phyloP scores from a whole-genome alignment of 1,140 invertebrate genomes.

The Drosophila dunni region DNA sequence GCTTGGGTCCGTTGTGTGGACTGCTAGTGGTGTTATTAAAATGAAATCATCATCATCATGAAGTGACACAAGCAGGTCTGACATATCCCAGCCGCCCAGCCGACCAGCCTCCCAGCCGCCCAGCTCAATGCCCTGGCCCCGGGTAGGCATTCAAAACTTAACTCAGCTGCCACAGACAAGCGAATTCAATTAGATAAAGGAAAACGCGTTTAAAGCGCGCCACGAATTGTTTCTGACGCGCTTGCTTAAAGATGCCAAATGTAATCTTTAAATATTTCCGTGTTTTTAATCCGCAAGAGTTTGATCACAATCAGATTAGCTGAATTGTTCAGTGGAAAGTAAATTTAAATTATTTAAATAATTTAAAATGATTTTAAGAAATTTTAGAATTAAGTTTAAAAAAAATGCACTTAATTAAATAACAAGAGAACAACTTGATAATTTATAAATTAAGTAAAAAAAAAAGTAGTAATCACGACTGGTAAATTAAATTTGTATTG shows the following conservation, averaged over 20 bases:
- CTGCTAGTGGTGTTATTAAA: constrained; percentile 76
- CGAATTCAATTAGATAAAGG: constrained; percentile 70
- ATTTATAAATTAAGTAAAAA: too few relatives aligned
- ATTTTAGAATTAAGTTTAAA: too few relatives aligned
- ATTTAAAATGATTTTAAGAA: too few relatives aligned
- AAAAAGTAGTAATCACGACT: too few relatives aligned
- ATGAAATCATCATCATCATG: constrained; percentile 79
- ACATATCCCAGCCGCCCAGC: background rate
- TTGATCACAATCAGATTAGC: background rate
- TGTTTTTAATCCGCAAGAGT: background rate
- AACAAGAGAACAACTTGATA: too few relatives aligned
- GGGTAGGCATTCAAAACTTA: constrained; percentile 35
- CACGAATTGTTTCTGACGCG: constrained; percentile 29
- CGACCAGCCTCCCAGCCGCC: background rate
- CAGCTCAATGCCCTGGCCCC: constrained; percentile 1
- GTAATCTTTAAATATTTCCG: constrained; percentile 7
- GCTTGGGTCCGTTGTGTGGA: constrained; percentile 11
- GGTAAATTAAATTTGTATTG: background rate
- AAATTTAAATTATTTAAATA: too few relatives aligned
- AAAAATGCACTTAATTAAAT: too few relatives aligned
- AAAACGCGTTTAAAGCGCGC: constrained; percentile 41
- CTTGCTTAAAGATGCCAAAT: constrained; percentile 9
- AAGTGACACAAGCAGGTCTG: constrained; percentile 61
- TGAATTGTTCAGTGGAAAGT: too few relatives aligned
- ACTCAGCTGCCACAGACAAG: constrained; percentile 52